phyloP scores from a whole-genome alignment of 2,113 vertebrate species.

The Melanerpes aurifrons region DNA sequence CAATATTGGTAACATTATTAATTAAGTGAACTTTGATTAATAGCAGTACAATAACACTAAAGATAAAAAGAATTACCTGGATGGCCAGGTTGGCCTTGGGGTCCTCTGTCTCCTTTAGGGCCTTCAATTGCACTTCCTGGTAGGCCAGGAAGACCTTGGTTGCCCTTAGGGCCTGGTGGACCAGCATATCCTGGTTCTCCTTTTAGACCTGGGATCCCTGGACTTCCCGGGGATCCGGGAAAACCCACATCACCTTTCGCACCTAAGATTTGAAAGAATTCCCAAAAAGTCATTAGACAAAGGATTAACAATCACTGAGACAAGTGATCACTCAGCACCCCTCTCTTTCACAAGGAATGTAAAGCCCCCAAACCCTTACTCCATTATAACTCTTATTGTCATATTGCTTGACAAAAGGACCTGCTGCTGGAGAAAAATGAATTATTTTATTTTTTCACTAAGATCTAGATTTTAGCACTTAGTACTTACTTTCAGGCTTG shows the following conservation, averaged over 20 bases:
- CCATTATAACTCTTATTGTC: neutral
- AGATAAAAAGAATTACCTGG: slow-evolving; percentile 78
- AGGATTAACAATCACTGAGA: neutral
- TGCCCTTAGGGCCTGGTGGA: slow-evolving; percentile 81
- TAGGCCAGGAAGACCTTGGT: slow-evolving; percentile 81
- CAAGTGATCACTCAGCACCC: neutral
- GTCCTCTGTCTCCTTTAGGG: slow-evolving; percentile 91
- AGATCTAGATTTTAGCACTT: neutral
- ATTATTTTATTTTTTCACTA: neutral
- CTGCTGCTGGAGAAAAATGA: neutral
- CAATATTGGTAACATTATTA: neutral
- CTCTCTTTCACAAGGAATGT: neutral
- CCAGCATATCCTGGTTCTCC: slow-evolving; percentile 89
- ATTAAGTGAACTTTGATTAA: neutral
- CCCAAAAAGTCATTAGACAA: neutral
- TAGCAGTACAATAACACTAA: neutral
- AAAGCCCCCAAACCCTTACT: neutral
- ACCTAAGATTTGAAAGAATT: slow-evolving; percentile 75
- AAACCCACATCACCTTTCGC: slow-evolving; percentile 87
- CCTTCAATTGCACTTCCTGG: slow-evolving; percentile 84
- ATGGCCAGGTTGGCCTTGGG: slow-evolving; percentile 82
- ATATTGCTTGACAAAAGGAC: neutral
- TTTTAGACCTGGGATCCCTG: slow-evolving; percentile 90
- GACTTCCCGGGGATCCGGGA: slow-evolving; percentile 88
- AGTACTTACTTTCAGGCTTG: neutral